Base-by-base conservation (phyloP, 2,797 vertebrate genomes). In the Ctenopoma multispine region DNA sequence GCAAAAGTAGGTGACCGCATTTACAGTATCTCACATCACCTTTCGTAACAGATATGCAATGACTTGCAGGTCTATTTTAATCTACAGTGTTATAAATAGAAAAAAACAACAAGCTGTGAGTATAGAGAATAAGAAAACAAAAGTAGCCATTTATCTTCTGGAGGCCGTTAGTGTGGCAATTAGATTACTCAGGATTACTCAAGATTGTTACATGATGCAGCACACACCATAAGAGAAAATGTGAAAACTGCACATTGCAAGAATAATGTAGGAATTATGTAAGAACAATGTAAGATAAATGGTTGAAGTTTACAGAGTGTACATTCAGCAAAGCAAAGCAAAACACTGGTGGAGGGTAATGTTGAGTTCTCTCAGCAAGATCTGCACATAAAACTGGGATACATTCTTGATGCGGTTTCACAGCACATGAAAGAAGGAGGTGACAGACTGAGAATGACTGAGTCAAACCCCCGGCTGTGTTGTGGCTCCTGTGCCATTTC, bases 381-480 rank as follows among this genome's bases (percentile, higher is more conserved):
- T 17, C 29, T 49, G 36, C 23, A 72, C 59, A 58, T 66, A 69
- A 75, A 66, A 67, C 58, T 34, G 18, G 44, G 50, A 81, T 50
- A 60, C 56, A 71, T 70, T 78, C 44, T 68, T 27, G 34, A 72
- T 77, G 55, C 41, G 50, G 77, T 80, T 83, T 84, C 48, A 62
- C 70, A 79, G 67, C 23, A 18, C 79, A 73, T 82, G 81, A 79
- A 81, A 84, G 85, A 88, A 78, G 84, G 88, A 87, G 90, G 86
- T 83, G 87, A 84, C 69, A 90, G 88, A 89, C 85, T 72, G 79
- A 61, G 72, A 76, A 62, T 29, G 43, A 72, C 51, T 87, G 80
- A 88, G 75, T 92, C 86, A 87, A 83, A 72, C 69, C 83, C 75
- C 89, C 73, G 57, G 88, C 84, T 90, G 88, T 82, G 78, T 68